Evolutionary conservation across 2,797 vertebrate species (phyloP), one percentile per base, ranked within the genome.

Genomic region (Dermochelys coriacea): DNA sequence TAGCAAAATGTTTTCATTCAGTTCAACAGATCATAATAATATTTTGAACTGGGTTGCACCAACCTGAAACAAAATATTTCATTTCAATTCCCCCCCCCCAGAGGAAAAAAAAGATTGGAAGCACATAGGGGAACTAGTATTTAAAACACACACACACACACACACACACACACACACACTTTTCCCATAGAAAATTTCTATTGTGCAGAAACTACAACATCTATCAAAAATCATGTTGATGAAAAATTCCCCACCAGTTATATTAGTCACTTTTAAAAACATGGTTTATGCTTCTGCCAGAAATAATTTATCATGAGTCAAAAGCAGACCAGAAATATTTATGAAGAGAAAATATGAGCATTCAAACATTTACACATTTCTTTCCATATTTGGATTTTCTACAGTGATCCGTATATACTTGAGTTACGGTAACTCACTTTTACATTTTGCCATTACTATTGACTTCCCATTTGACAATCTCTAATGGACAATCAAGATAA

Each of bases 371-470:
- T 88, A 15, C 81, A 57, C 14, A 49, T 75, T 94, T 94, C 81
- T 93, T 68, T 68, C 49, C 92, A 23, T 55, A 94, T 79, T 91
- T 96, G 55, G n/a, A 34, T 86, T 86, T 91, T 96, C 92, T 0
- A 96, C 91, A 96, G 50, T 79, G 97, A 94, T 97, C 97, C 97
- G 93, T 96, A 91, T 68, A 93, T 83, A 95, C 89, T 89, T 95
- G 93, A 94, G 95, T 96, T 95, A 90, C 34, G 1, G 21, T 81
- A 90, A 23, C 83, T 57, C 47, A 96, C 29, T 80, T 82, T 82
- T 89, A 95, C 81, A 29, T 95, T 97, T 96, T 96, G 84, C 88
- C 87, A 95, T 86, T 96, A 71, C 23, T 91, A 96, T 92, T 94
- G 95, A 91, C 86, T 96, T 97, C 92, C 47, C 85, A 84, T 94